Conservation (phyloP, 2,888 invertebrate genomes). For the Chelonus formosanus region DNA sequence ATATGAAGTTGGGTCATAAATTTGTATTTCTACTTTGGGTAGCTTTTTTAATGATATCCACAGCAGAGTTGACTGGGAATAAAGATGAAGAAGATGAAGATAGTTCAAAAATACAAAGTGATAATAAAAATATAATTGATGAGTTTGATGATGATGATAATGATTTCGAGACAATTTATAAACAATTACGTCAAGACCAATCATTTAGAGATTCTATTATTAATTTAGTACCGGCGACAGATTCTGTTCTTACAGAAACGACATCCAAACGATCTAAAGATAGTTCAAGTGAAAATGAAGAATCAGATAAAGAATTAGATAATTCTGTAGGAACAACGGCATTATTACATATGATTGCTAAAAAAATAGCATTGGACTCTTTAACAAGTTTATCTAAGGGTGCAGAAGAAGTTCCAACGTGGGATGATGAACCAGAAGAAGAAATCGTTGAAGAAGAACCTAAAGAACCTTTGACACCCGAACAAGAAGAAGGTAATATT, state of each 20-base stretch:
- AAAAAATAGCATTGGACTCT: constrained; percentile 41
- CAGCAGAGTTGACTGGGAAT: constrained; percentile 42
- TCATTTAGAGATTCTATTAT: constrained; percentile 50
- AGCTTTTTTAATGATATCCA: constrained; percentile 42
- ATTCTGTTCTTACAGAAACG: constrained; percentile 47
- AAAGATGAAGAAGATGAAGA: constrained; percentile 29
- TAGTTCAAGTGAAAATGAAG: constrained; percentile 39
- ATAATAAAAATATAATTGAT: constrained; percentile 37
- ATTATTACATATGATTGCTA: constrained; percentile 50
- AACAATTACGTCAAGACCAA: constrained; percentile 50
- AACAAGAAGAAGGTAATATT: constrained; percentile 73
- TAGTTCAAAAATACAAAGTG: neutral
- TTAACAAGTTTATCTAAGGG: constrained; percentile 31
- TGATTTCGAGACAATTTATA: constrained; percentile 47
- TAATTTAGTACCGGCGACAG: constrained; percentile 47
- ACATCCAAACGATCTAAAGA: constrained; percentile 45
- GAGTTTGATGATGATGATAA: constrained; percentile 38
- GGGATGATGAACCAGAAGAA: constrained; percentile 43
- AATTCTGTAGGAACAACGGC: constrained; percentile 38
- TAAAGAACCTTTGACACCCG: constrained; percentile 69
- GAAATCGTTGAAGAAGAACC: constrained; percentile 63
- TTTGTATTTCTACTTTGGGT: constrained; percentile 45
- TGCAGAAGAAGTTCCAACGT: constrained; percentile 42
- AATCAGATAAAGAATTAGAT: constrained; percentile 29
- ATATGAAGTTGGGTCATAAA: constrained; percentile 42